Evolutionary conservation across 2,113 vertebrate species (phyloP).

Genomic region (Poicephalus meyeri): DNA sequence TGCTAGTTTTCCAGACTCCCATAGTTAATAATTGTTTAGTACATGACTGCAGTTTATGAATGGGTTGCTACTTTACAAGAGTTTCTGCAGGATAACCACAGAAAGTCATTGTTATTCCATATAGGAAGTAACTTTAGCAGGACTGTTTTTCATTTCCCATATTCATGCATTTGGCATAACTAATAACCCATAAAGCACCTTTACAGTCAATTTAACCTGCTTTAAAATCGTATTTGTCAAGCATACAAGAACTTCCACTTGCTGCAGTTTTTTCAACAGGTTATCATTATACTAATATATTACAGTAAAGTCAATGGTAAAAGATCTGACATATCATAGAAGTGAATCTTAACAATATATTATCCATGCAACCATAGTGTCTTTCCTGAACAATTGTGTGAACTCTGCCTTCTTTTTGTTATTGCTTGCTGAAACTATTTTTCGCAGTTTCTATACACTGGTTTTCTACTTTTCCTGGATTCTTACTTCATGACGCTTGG

Average conservation of each 20-base stretch:
- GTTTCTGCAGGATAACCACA: not conserved
- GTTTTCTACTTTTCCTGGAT: not conserved
- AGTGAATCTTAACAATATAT: not conserved
- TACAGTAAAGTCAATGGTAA: not conserved
- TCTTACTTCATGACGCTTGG: not conserved
- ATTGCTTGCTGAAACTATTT: not conserved
- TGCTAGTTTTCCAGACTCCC: not conserved
- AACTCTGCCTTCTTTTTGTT: not conserved
- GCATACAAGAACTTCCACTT: not conserved
- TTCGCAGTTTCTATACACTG: not conserved
- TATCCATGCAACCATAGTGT: not conserved
- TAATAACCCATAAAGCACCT: not conserved
- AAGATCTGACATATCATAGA: not conserved
- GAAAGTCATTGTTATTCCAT: conserved; percentile 16
- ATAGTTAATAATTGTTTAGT: not conserved
- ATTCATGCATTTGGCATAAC: not conserved
- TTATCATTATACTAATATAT: not conserved
- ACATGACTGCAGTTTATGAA: not conserved
- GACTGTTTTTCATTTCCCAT: not conserved
- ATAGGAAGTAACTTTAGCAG: not conserved
- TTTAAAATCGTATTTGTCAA: not conserved
- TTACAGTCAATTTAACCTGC: not conserved
- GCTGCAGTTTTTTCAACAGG: not conserved
- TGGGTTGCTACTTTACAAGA: not conserved
- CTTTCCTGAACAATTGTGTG: not conserved